Base-by-base conservation (phyloP, 2,888 invertebrate species). In the Drosophila falleni region DNA sequence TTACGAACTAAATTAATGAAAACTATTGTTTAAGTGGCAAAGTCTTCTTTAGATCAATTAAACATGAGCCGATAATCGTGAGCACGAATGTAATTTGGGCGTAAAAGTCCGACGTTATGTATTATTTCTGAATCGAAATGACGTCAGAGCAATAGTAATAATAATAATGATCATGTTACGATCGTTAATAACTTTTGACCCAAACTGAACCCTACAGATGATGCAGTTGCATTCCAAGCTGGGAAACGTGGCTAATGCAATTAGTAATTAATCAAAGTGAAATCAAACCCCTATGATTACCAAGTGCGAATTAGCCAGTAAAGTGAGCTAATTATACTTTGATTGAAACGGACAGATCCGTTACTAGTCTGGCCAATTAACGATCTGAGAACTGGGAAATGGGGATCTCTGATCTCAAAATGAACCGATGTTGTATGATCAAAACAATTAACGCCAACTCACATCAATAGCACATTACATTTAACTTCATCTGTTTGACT, bases 11-110 rank as follows among this genome's bases (percentile, higher is more conserved):
- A 58, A 23, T 29, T 11, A 13, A 49, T 59, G 69, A 62, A 63
- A 39, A 55, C 55, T 71, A 68, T 71, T 60, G 51, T 62, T 44
- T 56, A 41, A 33, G 60, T 72, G 68, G 8, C 81, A 80, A 80
- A 80, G 78, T 80, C 65, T 78, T 74, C 35, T n/a, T 31, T 5
- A 16, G 60, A 79, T 82, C 44, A 50, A 80, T 71, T 58, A 80
- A 72, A 75, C 79, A 80, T 80, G 81, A 80, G 71, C 37, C 16
- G 9, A 29, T 37, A 55, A 59, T 33, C 13, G 31, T 37, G 31
- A 62, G 41, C 42, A 42, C 51, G 60, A 46, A 55, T 47, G 31
- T 42, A 42, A 71, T 58, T 81, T 68, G 41, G 53, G 37, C 59
- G 26, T 60, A 49, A 42, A 35, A 35, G 29, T 46, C 10, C 29